Percentiles rank a stretch among this genome's conserved stretches.
Evolutionary conservation across 2,797 vertebrate genomes (phyloP).

Genomic region (Sebastes kiyomatsui): DNA sequence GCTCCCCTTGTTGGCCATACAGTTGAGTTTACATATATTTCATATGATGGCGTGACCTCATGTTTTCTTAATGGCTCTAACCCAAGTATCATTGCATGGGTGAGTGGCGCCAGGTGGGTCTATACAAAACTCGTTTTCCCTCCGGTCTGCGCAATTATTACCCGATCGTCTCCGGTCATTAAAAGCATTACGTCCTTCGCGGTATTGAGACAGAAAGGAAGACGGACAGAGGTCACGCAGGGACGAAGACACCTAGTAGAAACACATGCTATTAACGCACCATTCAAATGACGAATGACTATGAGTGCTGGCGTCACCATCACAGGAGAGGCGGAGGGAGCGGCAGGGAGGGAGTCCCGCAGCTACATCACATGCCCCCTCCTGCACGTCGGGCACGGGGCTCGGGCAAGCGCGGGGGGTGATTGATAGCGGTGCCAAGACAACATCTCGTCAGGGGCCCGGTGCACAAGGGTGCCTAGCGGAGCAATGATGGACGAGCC

Average conservation of each 20-base stretch:
- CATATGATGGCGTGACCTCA: conserved; percentile 32
- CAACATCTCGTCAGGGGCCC: conserved; percentile 72
- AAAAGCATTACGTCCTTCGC: not conserved
- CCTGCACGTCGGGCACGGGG: conserved; percentile 46
- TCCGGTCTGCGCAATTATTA: conserved; percentile 13
- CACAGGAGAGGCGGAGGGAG: not conserved
- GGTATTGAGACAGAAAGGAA: not conserved
- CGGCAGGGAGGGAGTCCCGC: conserved; percentile 31
- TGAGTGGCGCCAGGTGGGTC: conserved; percentile 29
- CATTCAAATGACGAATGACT: conserved; percentile 41
- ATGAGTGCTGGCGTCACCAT: conserved; percentile 24
- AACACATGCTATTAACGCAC: conserved; percentile 16
- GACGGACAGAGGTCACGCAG: conserved; percentile 20
- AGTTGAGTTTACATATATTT: conserved; percentile 31
- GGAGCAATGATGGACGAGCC: conserved; percentile 76
- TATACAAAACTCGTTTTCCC: conserved; percentile 17
- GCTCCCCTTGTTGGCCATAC: not conserved
- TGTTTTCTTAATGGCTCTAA: conserved; percentile 50
- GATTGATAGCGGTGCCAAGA: conserved; percentile 77
- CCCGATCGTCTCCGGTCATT: not conserved
- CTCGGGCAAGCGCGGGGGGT: conserved; percentile 52
- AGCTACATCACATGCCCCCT: conserved; percentile 61
- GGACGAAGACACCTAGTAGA: conserved; percentile 4
- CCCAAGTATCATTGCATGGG: conserved; percentile 32
- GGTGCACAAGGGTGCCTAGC: conserved; percentile 59